These are phyloP conservation scores for Drosophila neotestacea DNA, from an alignment of 2,888 invertebrate genomes.

Conservation along the genomic window DNA sequence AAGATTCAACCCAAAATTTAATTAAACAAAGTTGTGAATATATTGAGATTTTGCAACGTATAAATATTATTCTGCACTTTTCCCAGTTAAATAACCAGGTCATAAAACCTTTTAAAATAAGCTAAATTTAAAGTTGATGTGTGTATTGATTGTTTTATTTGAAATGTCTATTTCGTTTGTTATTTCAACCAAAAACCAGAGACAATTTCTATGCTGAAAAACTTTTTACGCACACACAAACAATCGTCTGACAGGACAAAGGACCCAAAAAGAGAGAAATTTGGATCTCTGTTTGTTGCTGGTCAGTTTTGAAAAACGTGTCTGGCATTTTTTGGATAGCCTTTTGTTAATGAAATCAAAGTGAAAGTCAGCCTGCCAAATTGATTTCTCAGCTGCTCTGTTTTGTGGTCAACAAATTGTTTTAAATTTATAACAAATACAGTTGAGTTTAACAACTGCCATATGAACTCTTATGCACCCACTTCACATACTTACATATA, in stretches of 20 bases:
- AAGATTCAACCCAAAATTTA: conserved; percentile 34
- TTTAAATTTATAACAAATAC: conserved; percentile 49
- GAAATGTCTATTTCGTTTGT: conserved; percentile 9
- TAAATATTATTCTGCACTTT: neutral
- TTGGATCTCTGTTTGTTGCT: conserved; percentile 42
- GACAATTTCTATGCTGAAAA: conserved; percentile 11
- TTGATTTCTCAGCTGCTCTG: conserved; percentile 37
- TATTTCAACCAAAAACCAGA: conserved; percentile 21
- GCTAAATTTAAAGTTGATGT: neutral
- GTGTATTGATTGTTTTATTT: conserved; percentile 7
- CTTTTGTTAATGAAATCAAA: conserved; percentile 57
- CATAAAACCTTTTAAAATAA: neutral
- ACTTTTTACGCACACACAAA: conserved; percentile 5
- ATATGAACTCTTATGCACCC: conserved; percentile 19
- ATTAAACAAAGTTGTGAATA: conserved; percentile 31
- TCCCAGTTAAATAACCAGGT: neutral
- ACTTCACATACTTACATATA: conserved; percentile 20
- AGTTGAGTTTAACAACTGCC: conserved; percentile 50
- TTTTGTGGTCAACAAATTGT: conserved; percentile 49
- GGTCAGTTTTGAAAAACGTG: conserved; percentile 50
- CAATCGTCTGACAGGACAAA: neutral
- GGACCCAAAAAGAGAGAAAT: conserved; percentile 39
- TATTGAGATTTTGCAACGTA: neutral
- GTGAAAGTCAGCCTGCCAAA: conserved; percentile 26
- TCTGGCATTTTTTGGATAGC: conserved; percentile 40